These are phyloP conservation scores for Seira sanloemensis DNA, from an alignment of 2,888 invertebrate species.

Conservation along the genomic window DNA sequence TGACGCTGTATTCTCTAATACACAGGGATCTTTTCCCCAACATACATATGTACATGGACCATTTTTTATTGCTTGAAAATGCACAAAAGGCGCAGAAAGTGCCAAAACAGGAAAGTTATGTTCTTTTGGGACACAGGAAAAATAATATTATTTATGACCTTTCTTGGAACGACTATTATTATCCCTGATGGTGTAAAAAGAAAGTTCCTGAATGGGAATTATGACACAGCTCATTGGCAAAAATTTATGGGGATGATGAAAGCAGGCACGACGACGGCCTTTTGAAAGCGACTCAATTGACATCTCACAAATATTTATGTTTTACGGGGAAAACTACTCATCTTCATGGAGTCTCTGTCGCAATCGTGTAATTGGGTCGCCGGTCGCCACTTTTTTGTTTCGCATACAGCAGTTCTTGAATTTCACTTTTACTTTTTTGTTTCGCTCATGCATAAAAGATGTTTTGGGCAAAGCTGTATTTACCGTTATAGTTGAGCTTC, in stretches of 20 bases:
- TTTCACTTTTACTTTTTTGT: background rate
- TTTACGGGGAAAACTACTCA: background rate
- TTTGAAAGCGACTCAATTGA: too few species aligned
- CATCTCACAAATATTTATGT: background rate
- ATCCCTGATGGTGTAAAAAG: too few species aligned
- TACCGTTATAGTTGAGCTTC: background rate
- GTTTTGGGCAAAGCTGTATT: too few species aligned
- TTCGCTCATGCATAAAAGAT: too few species aligned
- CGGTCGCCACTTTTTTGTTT: too few species aligned
- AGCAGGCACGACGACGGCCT: constrained; percentile 33
- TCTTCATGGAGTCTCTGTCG: background rate
- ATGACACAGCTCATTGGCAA: background rate
- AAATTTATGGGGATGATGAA: constrained; percentile 41
- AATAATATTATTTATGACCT: constrained; percentile 31
- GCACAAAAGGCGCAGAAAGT: too few species aligned
- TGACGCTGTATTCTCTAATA: too few species aligned
- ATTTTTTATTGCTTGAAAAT: too few species aligned
- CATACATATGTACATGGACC: too few species aligned
- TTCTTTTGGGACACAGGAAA: too few species aligned
- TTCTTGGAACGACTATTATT: constrained; percentile 48
- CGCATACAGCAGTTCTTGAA: background rate
- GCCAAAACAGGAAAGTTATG: too few species aligned
- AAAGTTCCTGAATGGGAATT: background rate
- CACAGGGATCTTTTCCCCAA: too few species aligned
- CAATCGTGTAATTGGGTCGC: background rate